These are phyloP conservation scores for Catocala fraxini DNA, from an alignment of 2,888 invertebrate genomes.

Conservation along the genomic window DNA sequence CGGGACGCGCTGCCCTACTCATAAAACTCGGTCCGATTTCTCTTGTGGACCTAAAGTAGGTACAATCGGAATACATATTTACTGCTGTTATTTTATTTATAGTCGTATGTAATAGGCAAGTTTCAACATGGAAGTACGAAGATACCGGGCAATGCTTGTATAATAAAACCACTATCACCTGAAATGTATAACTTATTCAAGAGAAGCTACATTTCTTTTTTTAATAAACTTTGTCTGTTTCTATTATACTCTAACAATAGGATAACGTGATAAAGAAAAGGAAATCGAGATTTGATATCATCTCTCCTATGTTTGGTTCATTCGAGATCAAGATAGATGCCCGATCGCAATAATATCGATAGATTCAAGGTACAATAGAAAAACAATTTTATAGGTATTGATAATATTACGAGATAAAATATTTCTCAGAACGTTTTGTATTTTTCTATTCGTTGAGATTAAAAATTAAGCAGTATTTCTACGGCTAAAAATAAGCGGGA, in stretches of 20 bases:
- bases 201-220: conserved; percentile 46
- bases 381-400: conserved; percentile 17
- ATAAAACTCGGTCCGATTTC: conserved; percentile 63
- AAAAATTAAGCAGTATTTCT: too few species aligned
- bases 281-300: conserved; percentile 61
- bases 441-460: too few species aligned
- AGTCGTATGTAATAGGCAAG: conserved; percentile 34
- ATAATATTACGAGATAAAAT: not conserved
- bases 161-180: not conserved
- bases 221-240: conserved; percentile 53
- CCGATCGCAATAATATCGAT: conserved; percentile 17
- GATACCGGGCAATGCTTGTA: not conserved
- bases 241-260: conserved; percentile 59
- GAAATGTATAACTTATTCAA: conserved; percentile 6
- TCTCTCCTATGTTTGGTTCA: conserved; percentile 45
- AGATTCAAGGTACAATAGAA: conserved; percentile 30
- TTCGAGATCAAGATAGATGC: conserved; percentile 48
- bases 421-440: not conserved
- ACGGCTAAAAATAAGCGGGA: too few species aligned
- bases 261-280: conserved; percentile 54
- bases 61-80: conserved; percentile 48
- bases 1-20: conserved; percentile 56
- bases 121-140: conserved; percentile 10
- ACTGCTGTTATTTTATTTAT: conserved; percentile 48
- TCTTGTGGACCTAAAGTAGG: conserved; percentile 42